Percentiles rank a stretch among this genome's conserved stretches.
phyloP scores from a whole-genome alignment of 2,888 invertebrate species.

The Nomada goodeniana region DNA sequence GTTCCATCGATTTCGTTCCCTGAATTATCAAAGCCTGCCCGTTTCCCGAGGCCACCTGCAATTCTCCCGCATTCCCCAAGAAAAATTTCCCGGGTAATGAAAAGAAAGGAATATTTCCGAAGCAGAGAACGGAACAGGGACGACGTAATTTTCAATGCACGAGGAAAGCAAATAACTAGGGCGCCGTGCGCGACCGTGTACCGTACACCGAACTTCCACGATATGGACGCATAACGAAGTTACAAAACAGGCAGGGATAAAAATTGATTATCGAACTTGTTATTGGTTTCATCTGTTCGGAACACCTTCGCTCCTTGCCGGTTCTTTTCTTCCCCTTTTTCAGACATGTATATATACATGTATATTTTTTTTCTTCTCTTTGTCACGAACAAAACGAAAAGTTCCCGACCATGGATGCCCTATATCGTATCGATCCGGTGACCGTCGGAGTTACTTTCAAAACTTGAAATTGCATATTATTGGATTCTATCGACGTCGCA shows the following conservation, averaged over 20 bases:
- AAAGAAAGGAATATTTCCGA: background rate
- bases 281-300: slow-evolving; percentile 44
- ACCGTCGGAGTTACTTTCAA: slow-evolving; percentile 55
- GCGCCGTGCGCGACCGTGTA: slow-evolving; percentile 13
- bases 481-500: slow-evolving; percentile 58
- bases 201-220: slow-evolving; percentile 18
- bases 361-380: too few species aligned
- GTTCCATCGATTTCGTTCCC: slow-evolving; percentile 5
- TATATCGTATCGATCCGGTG: slow-evolving; percentile 50
- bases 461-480: slow-evolving; percentile 67
- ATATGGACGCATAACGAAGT: slow-evolving; percentile 39
- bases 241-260: slow-evolving; percentile 44
- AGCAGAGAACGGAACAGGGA: background rate
- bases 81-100: background rate
- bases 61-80: background rate
- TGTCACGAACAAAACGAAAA: slow-evolving; percentile 35
- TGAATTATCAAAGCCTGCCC: background rate
- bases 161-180: background rate
- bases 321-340: slow-evolving; percentile 23
- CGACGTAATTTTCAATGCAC: slow-evolving; percentile 17
- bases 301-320: slow-evolving; percentile 48
- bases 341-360: too few species aligned
- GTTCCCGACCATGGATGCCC: slow-evolving; percentile 22
- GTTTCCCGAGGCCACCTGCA: background rate
- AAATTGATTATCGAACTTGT: slow-evolving; percentile 61